Percentiles rank a stretch among this genome's conserved stretches.
phyloP scores from a whole-genome alignment of 1,140 invertebrate species.

The Magallana gigas region DNA sequence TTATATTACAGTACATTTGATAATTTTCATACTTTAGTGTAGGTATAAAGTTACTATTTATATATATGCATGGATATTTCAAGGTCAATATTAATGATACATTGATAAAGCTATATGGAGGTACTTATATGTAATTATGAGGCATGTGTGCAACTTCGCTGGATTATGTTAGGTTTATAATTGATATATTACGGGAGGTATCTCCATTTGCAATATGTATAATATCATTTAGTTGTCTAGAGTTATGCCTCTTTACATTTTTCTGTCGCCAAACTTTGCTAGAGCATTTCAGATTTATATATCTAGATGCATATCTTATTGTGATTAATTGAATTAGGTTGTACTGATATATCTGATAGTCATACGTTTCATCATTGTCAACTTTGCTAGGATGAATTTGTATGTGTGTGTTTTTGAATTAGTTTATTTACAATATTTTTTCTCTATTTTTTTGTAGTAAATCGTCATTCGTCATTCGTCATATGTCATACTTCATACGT shows the following conservation, averaged over 20 bases:
- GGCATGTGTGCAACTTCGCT: background rate
- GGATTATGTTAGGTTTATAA: background rate
- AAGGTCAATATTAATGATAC: background rate
- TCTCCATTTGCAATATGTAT: background rate
- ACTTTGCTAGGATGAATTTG: background rate
- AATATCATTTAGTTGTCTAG: background rate
- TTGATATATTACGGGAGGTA: background rate
- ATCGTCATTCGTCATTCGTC: background rate
- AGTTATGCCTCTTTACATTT: background rate
- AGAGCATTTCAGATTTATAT: background rate
- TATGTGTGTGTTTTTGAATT: background rate
- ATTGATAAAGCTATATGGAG: background rate
- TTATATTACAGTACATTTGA: background rate
- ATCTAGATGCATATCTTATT: no score
- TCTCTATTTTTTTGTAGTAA: conserved; percentile 20
- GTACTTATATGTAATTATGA: no score
- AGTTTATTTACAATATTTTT: background rate
- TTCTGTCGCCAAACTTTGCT: background rate
- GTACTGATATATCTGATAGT: background rate
- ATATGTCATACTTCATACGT: background rate
- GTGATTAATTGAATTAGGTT: no score
- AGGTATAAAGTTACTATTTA: background rate
- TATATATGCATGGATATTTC: background rate
- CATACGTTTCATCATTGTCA: background rate
- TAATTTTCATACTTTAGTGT: background rate